These are phyloP conservation scores for Eunapius fragilis DNA, from an alignment of 37 sponge, comb jelly and placozoan species.

Conservation along the genomic window DNA sequence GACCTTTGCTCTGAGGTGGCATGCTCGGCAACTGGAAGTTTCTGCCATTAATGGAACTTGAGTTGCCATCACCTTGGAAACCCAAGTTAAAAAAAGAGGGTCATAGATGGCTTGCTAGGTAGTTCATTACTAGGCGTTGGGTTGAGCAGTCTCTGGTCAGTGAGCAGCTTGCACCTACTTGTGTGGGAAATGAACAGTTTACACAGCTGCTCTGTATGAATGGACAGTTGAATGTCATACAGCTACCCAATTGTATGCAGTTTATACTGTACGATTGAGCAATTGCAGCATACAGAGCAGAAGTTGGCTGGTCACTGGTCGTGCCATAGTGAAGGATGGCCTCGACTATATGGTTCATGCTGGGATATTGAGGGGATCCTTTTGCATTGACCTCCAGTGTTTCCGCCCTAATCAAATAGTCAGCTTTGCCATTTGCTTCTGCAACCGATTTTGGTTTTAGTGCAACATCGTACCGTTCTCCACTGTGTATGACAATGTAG, in stretches of 20 bases:
- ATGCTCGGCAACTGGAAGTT: slow-evolving; percentile 24
- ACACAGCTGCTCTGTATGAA: not conserved
- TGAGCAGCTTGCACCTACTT: not conserved
- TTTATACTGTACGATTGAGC: not conserved
- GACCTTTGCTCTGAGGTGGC: slow-evolving; percentile 25
- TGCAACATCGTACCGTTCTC: slow-evolving; percentile 71
- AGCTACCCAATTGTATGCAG: not conserved
- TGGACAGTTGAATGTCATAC: slow-evolving; percentile 38
- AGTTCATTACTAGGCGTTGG: slow-evolving; percentile 3
- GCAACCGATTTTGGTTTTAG: slow-evolving; percentile 18
- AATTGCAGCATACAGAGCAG: not conserved
- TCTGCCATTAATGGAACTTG: slow-evolving; percentile 34
- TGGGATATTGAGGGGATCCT: not conserved
- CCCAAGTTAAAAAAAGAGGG: slow-evolving; percentile 37
- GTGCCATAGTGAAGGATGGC: slow-evolving; percentile 43
- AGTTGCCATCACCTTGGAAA: not conserved
- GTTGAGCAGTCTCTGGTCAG: slow-evolving; percentile 10
- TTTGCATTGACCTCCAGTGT: slow-evolving; percentile 25
- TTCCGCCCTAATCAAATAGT: slow-evolving; percentile 25
- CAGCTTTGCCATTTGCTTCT: not conserved
- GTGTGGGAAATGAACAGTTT: slow-evolving; percentile 8
- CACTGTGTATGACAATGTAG: slow-evolving; percentile 51
- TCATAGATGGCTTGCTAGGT: not conserved
- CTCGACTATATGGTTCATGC: slow-evolving; percentile 16
- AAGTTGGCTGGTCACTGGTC: not conserved